phyloP scores from a whole-genome alignment of 2,888 invertebrate genomes.

The Euphydryas editha region DNA sequence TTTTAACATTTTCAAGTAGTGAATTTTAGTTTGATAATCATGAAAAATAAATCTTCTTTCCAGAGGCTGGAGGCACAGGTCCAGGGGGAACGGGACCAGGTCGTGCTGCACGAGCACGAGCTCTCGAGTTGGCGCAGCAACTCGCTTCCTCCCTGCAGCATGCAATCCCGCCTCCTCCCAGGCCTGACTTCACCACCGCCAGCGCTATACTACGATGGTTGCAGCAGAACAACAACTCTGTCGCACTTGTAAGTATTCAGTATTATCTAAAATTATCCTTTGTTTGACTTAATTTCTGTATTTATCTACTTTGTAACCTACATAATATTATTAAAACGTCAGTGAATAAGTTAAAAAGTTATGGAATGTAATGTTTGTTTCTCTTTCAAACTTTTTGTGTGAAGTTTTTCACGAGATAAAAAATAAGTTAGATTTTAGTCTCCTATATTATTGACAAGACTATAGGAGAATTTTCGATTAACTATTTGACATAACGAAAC shows the following conservation, averaged over 20 bases:
- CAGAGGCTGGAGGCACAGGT: conserved; percentile 71
- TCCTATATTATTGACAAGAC: background rate
- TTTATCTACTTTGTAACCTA: background rate
- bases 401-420: no score
- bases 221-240: conserved; percentile 80
- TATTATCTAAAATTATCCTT: background rate
- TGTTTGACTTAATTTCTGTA: no score
- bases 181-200: conserved; percentile 86
- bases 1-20: no score
- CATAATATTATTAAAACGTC: no score
- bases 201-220: conserved; percentile 88
- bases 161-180: conserved; percentile 85
- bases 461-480: background rate
- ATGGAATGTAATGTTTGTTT: no score
- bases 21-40: no score
- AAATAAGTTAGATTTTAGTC: no score
- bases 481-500: no score
- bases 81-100: conserved; percentile 63
- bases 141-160: conserved; percentile 86
- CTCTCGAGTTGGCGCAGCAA: conserved; percentile 86
- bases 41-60: conserved; percentile 5
- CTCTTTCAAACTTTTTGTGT: no score
- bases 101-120: conserved; percentile 78
- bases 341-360: no score
- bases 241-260: conserved; percentile 67